Conservation (phyloP, 2,113 vertebrate genomes). For the Sylvietta virens region DNA sequence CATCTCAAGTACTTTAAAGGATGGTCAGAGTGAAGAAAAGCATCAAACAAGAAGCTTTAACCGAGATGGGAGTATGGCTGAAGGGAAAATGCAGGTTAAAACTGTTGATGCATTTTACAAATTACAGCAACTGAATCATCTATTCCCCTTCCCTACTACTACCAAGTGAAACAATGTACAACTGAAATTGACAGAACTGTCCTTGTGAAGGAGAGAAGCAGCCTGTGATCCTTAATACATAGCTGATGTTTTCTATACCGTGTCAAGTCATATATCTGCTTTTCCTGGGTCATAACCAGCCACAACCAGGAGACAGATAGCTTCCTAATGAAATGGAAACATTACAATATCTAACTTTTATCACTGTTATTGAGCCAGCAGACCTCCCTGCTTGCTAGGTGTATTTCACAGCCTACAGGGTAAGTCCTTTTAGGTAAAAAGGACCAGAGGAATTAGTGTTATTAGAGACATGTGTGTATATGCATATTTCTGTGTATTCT, state of each 20-base stretch:
- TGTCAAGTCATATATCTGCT: neutral
- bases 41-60: neutral
- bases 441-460: neutral
- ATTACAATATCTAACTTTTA: neutral
- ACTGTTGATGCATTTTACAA: neutral
- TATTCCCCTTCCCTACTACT: neutral
- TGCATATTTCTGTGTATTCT: neutral
- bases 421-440: conserved; percentile 1
- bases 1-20: neutral
- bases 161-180: neutral
- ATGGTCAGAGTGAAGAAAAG: neutral
- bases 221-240: neutral
- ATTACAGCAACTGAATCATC: neutral
- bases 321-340: conserved; percentile 13
- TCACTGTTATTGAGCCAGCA: neutral
- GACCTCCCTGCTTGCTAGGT: neutral
- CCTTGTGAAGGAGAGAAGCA: neutral
- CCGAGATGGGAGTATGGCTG: neutral
- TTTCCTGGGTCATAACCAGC: neutral
- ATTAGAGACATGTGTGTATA: neutral
- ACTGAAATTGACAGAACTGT: neutral
- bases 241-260: neutral
- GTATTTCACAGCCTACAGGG: neutral
- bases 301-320: neutral
- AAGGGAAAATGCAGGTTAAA: neutral